Percentiles rank a stretch among this genome's conserved stretches.
Evolutionary conservation across 2,888 invertebrate genomes (phyloP).

Genomic region (Argyra leucocephala): DNA sequence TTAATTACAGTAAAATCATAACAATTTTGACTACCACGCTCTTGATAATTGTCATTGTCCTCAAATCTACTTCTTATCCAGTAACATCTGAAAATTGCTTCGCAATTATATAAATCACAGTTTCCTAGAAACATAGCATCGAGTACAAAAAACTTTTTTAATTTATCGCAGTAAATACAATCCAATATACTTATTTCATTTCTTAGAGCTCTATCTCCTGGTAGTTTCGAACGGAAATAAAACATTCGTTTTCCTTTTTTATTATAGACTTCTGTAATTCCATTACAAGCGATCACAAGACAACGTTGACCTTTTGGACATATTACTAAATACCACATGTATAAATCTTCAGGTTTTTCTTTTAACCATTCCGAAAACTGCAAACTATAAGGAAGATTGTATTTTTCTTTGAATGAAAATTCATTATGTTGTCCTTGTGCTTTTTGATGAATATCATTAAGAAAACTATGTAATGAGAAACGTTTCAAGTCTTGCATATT

Average conservation of each 20-base stretch:
- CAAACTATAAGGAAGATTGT: conserved; percentile 43
- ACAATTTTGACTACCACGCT: conserved; percentile 25
- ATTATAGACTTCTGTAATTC: conserved; percentile 55
- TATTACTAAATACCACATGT: conserved; percentile 63
- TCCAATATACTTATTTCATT: conserved; percentile 54
- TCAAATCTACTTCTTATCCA: conserved; percentile 68
- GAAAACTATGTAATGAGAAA: not conserved
- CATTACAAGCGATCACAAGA: conserved; percentile 68
- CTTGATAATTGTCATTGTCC: conserved; percentile 43
- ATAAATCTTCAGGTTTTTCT: conserved; percentile 70
- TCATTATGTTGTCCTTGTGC: conserved; percentile 6
- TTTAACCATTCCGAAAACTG: conserved; percentile 93
- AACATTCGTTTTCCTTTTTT: conserved; percentile 53
- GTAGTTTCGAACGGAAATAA: conserved; percentile 43
- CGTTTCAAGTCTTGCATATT: conserved; percentile 28
- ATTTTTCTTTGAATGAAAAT: conserved; percentile 21
- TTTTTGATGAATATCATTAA: conserved; percentile 13
- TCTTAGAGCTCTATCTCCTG: conserved; percentile 30
- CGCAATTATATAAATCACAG: conserved; percentile 37
- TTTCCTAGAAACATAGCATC: conserved; percentile 52
- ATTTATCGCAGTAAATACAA: conserved; percentile 59
- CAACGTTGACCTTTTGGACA: conserved; percentile 78
- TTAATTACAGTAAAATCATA: conserved; percentile 30
- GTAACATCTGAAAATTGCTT: conserved; percentile 68
- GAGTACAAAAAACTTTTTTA: conserved; percentile 61